These are phyloP conservation scores for Musca vetustissima DNA, from an alignment of 1,140 invertebrate genomes.

Conservation along the genomic window DNA sequence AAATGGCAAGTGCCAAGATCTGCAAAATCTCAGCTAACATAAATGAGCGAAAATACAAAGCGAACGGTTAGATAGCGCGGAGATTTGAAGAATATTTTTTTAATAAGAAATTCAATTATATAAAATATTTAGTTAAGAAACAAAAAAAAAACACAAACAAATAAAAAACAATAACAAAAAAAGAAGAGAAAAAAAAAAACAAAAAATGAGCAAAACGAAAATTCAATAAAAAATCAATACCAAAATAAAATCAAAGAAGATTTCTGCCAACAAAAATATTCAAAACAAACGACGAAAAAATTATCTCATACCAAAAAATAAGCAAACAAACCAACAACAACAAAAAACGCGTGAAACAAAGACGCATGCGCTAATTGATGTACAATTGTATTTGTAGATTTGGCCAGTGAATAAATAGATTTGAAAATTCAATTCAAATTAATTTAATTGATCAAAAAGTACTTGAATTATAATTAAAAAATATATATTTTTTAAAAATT, in stretches of 20 bases:
- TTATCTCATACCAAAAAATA: too few relatives aligned
- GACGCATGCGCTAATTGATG: too few relatives aligned
- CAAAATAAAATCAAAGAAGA: background rate
- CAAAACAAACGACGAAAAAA: too few relatives aligned
- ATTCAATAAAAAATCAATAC: background rate
- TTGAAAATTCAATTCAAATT: too few relatives aligned
- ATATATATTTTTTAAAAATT: too few relatives aligned
- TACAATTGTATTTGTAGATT: too few relatives aligned
- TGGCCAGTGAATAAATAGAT: too few relatives aligned
- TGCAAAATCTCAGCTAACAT: constrained; percentile 37
- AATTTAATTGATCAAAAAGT: too few relatives aligned
- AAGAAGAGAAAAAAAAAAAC: background rate
- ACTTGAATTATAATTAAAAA: too few relatives aligned
- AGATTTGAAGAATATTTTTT: constrained; percentile 29
- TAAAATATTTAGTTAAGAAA: constrained; percentile 4
- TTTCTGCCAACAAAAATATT: too few relatives aligned
- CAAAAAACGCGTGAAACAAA: too few relatives aligned
- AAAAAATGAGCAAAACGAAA: constrained; percentile 15
- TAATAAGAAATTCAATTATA: background rate
- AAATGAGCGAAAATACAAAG: constrained; percentile 52
- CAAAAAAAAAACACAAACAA: constrained; percentile 7
- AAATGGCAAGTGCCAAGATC: constrained; percentile 46
- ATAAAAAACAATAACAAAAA: background rate
- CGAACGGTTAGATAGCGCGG: constrained; percentile 49
- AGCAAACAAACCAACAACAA: too few relatives aligned